Evolutionary conservation across 2,113 vertebrate genomes (phyloP).

Genomic region (Glaucomys volans): DNA sequence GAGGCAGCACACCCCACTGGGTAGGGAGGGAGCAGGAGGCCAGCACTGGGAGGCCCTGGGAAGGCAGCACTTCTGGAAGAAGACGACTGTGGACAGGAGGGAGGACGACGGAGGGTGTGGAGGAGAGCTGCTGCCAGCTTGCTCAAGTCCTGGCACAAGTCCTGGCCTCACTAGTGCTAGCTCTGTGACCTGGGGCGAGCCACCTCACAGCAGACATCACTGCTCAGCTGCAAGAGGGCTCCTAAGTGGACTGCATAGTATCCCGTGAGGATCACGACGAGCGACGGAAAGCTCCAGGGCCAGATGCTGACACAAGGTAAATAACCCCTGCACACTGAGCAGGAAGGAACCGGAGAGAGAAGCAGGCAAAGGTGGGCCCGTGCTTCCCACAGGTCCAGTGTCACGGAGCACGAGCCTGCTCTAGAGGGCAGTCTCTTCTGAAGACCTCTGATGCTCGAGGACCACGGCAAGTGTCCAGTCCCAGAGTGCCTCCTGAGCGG

Average conservation of each 20-base stretch:
- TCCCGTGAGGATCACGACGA: background rate
- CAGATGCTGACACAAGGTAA: background rate
- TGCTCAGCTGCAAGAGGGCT: background rate
- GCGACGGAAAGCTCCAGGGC: background rate
- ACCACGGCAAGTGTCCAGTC: background rate
- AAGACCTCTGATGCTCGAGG: background rate
- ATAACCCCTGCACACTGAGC: background rate
- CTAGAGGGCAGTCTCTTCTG: background rate
- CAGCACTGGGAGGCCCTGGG: too few species aligned
- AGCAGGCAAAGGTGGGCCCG: background rate
- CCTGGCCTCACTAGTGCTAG: background rate
- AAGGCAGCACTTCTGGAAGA: background rate
- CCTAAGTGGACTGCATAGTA: background rate
- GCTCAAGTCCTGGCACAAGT: background rate
- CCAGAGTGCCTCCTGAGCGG: background rate
- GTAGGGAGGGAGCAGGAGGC: fast-evolving
- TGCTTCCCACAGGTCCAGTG: too few species aligned
- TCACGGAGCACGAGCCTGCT: background rate
- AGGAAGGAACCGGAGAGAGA: background rate
- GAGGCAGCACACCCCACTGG: background rate
- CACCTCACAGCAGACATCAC: background rate
- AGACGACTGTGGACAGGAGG: background rate
- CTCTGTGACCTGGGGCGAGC: background rate
- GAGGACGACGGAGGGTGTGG: background rate
- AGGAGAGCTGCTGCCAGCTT: too few species aligned